A percentile compares a stretch with the other conserved stretches of the same genome.
Conservation (phyloP, 1,140 invertebrate species). For the Sycobia sp. region DNA sequence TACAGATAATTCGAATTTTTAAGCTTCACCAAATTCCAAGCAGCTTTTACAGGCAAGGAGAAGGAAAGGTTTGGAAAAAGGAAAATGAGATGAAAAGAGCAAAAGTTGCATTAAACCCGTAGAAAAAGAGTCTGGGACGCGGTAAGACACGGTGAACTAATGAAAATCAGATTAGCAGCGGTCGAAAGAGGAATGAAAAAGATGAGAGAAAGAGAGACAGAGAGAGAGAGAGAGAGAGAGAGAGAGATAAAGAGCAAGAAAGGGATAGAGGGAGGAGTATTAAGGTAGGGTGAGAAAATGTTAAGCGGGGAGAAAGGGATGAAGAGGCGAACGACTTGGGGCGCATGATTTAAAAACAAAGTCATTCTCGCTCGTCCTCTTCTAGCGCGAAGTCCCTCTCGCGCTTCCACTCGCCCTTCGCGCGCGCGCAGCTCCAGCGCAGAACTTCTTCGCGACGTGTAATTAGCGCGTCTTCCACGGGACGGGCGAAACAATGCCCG, state of each 20-base stretch:
- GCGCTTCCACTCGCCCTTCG: constrained; percentile 35
- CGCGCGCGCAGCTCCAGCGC: constrained; percentile 15
- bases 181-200: too few relatives aligned
- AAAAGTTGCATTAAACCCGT: not conserved
- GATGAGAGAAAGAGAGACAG: constrained; percentile 40
- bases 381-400: not conserved
- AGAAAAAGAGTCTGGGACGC: not conserved
- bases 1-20: too few relatives aligned
- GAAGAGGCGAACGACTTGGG: constrained; percentile 42
- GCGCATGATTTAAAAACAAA: constrained; percentile 44
- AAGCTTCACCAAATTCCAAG: too few relatives aligned
- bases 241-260: too few relatives aligned
- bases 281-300: too few relatives aligned
- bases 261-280: too few relatives aligned
- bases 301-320: too few relatives aligned
- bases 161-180: constrained; percentile 30
- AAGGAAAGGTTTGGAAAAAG: not conserved
- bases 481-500: constrained; percentile 45
- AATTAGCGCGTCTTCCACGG: constrained; percentile 56
- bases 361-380: constrained; percentile 23
- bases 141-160: constrained; percentile 15
- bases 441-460: constrained; percentile 52
- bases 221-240: too few relatives aligned
- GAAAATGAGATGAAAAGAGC: not conserved
- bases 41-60: too few relatives aligned